These are phyloP conservation scores for Trogon surrucura DNA, from an alignment of 2,113 vertebrate genomes.

Conservation along the genomic window DNA sequence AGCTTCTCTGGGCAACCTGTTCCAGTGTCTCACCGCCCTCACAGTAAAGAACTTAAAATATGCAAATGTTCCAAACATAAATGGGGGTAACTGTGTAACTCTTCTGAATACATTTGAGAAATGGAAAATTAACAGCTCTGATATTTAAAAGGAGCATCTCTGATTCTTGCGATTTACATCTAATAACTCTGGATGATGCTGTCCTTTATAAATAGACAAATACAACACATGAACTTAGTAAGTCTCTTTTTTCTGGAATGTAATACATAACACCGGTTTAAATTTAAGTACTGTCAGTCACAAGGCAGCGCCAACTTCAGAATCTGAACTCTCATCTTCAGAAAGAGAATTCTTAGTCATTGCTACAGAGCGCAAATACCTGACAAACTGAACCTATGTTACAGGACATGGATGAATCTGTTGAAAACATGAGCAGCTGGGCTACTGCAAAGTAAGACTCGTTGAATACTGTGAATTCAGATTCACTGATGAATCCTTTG, in stretches of 20 bases:
- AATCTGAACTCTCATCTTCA: neutral
- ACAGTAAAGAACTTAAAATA: too few relatives aligned
- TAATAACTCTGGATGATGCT: neutral
- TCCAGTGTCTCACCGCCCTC: too few relatives aligned
- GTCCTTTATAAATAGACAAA: neutral
- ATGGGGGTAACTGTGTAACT: neutral
- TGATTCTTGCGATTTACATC: neutral
- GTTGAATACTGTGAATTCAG: neutral
- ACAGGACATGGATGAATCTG: neutral
- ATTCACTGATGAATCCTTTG: neutral
- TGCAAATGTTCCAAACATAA: neutral
- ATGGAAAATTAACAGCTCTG: neutral
- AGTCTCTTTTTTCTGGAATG: neutral
- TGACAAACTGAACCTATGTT: neutral
- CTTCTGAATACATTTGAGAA: neutral
- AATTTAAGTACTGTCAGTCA: neutral
- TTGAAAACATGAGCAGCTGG: neutral
- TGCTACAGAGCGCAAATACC: neutral
- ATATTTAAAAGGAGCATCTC: neutral
- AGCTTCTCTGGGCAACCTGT: too few relatives aligned
- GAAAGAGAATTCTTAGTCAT: neutral
- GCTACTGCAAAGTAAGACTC: neutral
- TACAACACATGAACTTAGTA: neutral
- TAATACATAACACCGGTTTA: neutral
- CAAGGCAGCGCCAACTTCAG: neutral